phyloP scores from a whole-genome alignment of 2,797 vertebrate genomes.

The Girardinus metallicus region DNA sequence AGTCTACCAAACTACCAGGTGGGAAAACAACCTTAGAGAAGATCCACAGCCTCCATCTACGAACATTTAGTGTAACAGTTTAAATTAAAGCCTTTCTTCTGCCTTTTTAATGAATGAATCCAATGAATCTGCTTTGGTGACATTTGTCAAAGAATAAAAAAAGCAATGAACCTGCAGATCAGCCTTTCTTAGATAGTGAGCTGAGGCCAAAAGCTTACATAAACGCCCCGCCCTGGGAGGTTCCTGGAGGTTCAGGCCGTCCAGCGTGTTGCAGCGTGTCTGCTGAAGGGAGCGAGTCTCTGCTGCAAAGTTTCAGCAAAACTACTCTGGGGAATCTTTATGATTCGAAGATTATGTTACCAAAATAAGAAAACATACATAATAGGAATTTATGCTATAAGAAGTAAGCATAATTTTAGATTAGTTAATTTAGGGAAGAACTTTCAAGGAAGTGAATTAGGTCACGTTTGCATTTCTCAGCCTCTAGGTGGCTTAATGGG shows the following conservation, averaged over 20 bases:
- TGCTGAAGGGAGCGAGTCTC: conserved; percentile 12
- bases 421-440: not conserved
- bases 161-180: conserved; percentile 37
- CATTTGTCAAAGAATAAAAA: not conserved
- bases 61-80: not conserved
- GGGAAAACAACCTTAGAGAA: not conserved
- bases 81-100: not conserved
- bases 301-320: conserved; percentile 7
- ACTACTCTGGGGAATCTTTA: not conserved
- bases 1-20: not conserved
- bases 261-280: conserved; percentile 56
- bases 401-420: not conserved
- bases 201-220: conserved; percentile 25
- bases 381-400: not conserved
- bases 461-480: conserved; percentile 14
- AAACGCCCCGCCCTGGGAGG: conserved; percentile 26
- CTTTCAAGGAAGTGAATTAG: not conserved
- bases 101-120: not conserved
- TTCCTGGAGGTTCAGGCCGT: conserved; percentile 6
- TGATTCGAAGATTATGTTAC: not conserved
- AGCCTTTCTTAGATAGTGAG: conserved; percentile 8
- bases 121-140: not conserved
- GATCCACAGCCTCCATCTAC: not conserved
- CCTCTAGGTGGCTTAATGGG: conserved; percentile 44
- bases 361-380: not conserved